Base-by-base conservation (phyloP, 2,113 vertebrate species). In the Antechinus stuartii region DNA sequence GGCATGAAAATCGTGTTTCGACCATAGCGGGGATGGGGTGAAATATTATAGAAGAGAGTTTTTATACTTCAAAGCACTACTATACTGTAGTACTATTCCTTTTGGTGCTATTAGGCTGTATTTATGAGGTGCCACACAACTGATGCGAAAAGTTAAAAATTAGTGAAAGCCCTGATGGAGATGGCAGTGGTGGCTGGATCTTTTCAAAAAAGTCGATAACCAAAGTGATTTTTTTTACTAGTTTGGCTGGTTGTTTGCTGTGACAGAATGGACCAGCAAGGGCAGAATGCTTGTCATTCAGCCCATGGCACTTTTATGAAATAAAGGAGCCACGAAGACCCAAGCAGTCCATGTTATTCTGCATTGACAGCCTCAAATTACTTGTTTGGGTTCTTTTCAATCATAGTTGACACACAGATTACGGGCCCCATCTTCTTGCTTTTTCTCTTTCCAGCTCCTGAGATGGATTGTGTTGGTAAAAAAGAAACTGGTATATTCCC, bases 351-450 rank as follows among this genome's bases (percentile, higher is more conserved):
- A 46, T 89, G 12, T 95, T 57, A 95, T 53, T 96, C 52, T 91
- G 25, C 25, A 94, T 54, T 91, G 57, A 96, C 90, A 94, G 50
- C 1, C 55, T 57, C 92, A 94, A 93, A 94, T 68, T 27, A 96
- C 89, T 92, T 4, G 0, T 96, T 93, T 92, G 90, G 8, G 3
- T 92, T 92, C 50, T 94, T 93, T 96, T 95, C 56, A 92, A 53
- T 92, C 92, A 96, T 53, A 76, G 42, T 54, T 93, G 19, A 96
- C 92, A 97, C 27, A 90, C 91, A 46, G 91, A 76, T 76, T 95
- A 54, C 54, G 68, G 14, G 93, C 95, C 96, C 96, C 96, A 96
- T 91, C 76, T 93, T 90, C 26, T 56, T 96, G 49, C 9, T 26
- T 90, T 92, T 94, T 76, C 61, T 91, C 90, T 95, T 94, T 23